A percentile compares a stretch with the other conserved stretches of the same genome.
These are phyloP conservation scores for Xestia rhomboidea DNA, from an alignment of 2,888 invertebrate genomes.

Conservation along the genomic window DNA sequence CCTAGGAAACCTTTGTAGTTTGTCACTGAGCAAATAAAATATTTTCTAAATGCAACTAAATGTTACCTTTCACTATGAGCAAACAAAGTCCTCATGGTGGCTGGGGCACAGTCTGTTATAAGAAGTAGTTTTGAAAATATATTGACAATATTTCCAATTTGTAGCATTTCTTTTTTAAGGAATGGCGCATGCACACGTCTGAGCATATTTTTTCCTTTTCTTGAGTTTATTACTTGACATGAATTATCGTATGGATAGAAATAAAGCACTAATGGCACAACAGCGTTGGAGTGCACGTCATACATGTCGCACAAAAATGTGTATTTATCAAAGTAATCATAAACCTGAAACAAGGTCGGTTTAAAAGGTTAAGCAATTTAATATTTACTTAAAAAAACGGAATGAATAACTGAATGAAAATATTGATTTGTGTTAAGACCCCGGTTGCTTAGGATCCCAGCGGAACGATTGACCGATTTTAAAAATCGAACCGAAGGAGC, in stretches of 20 bases:
- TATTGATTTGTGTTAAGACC: background rate
- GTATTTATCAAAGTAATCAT: slow-evolving; percentile 89
- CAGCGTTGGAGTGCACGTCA: slow-evolving; percentile 93
- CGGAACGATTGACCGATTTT: too few species aligned
- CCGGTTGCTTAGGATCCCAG: background rate
- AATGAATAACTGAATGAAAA: too few species aligned
- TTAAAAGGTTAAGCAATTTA: background rate
- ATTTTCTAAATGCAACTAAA: background rate
- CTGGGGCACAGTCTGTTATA: slow-evolving; percentile 93
- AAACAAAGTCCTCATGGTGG: slow-evolving; percentile 91
- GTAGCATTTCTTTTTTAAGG: slow-evolving; percentile 92
- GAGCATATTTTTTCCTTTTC: slow-evolving; percentile 91
- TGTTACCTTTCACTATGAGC: slow-evolving; percentile 92
- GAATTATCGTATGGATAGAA: slow-evolving; percentile 95
- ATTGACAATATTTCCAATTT: slow-evolving; percentile 93
- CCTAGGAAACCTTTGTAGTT: too few species aligned
- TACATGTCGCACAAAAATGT: slow-evolving; percentile 96
- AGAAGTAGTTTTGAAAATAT: slow-evolving; percentile 93
- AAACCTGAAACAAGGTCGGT: slow-evolving; percentile 75
- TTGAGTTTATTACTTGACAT: slow-evolving; percentile 93
- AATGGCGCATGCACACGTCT: slow-evolving; percentile 92
- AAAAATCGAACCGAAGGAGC: background rate
- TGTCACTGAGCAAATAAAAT: background rate
- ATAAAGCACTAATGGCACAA: slow-evolving; percentile 93
- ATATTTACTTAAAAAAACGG: too few species aligned